A percentile compares a stretch with the other conserved stretches of the same genome.
Conservation (phyloP, 2,797 vertebrate species). For the Pangasius mekongensis region DNA sequence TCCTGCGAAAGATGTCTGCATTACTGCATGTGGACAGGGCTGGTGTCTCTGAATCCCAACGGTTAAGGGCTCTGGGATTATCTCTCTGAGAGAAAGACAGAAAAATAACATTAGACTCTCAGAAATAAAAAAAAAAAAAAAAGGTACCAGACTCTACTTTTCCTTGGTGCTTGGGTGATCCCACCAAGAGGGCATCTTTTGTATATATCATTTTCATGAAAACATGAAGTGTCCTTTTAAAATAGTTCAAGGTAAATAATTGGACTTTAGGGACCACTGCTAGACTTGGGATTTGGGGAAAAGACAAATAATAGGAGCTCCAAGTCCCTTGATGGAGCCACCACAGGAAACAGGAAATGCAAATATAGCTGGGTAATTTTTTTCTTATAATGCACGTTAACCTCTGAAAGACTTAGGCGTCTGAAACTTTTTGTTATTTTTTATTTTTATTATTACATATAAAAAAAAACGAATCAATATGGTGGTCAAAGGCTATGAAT, state of each 20-base stretch:
- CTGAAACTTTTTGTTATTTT: rapidly evolving
- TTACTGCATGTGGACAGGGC: constrained; percentile 95
- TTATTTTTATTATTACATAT: too few relatives aligned
- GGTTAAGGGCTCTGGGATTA: constrained; percentile 80
- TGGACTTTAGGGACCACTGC: neutral
- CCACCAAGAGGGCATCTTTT: neutral
- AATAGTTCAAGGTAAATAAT: neutral
- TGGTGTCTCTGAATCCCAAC: constrained; percentile 83
- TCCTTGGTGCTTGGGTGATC: neutral
- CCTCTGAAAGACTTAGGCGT: too few relatives aligned
- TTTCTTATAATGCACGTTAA: neutral
- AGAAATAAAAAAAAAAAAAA: neutral
- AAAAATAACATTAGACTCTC: neutral
- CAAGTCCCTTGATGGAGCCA: rapidly evolving
- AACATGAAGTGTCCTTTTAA: neutral
- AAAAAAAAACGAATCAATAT: neutral
- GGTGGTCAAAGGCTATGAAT: neutral
- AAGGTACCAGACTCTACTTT: neutral
- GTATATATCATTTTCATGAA: neutral
- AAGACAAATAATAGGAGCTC: neutral
- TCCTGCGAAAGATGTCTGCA: constrained; percentile 91
- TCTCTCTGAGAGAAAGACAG: constrained; percentile 66
- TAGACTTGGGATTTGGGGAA: too few relatives aligned
- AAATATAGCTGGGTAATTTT: neutral
- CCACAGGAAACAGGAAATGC: neutral